A percentile compares a stretch with the other conserved stretches of the same genome.
Evolutionary conservation across 2,888 invertebrate species (phyloP).

Genomic region (Agelastica alni): DNA sequence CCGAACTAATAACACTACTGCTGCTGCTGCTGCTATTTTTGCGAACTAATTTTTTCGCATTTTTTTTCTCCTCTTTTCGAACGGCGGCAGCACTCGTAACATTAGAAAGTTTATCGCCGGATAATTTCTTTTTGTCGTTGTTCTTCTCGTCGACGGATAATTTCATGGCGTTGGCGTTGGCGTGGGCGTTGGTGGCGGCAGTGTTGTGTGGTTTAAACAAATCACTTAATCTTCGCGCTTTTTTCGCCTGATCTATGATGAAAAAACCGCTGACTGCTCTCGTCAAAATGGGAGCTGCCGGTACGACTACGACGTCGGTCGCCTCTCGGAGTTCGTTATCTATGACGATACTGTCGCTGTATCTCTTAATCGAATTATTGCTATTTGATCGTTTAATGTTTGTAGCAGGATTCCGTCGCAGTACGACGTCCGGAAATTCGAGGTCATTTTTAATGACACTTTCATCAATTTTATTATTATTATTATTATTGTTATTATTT

Average conservation of each 20-base stretch:
- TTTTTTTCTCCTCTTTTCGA: conserved; percentile 31
- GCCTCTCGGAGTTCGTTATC: conserved; percentile 39
- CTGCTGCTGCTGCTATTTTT: conserved; percentile 27
- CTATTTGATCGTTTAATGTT: conserved; percentile 32
- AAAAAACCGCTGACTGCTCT: conserved; percentile 49
- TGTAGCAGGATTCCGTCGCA: conserved; percentile 41
- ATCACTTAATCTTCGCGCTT: conserved; percentile 52
- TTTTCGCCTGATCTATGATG: conserved; percentile 42
- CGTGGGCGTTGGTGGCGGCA: too few species aligned
- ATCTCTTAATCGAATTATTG: conserved; percentile 45
- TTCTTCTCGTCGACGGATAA: conserved; percentile 41
- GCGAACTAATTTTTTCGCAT: conserved; percentile 25
- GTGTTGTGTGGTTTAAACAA: conserved; percentile 44
- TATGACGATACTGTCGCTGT: conserved; percentile 55
- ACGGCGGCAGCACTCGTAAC: conserved; percentile 36
- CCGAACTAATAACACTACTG: too few species aligned
- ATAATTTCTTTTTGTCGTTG: too few species aligned
- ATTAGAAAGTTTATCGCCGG: too few species aligned
- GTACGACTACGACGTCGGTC: conserved; percentile 31
- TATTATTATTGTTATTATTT: too few species aligned
- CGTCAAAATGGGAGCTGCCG: conserved; percentile 37
- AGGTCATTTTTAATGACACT: conserved; percentile 37
- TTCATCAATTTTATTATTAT: too few species aligned
- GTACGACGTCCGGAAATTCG: conserved; percentile 41
- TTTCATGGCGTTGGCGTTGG: conserved; percentile 32